Evolutionary conservation across 64 coral and sea anemone genomes (phyloP).

Genomic region (Trachythela sp.): DNA sequence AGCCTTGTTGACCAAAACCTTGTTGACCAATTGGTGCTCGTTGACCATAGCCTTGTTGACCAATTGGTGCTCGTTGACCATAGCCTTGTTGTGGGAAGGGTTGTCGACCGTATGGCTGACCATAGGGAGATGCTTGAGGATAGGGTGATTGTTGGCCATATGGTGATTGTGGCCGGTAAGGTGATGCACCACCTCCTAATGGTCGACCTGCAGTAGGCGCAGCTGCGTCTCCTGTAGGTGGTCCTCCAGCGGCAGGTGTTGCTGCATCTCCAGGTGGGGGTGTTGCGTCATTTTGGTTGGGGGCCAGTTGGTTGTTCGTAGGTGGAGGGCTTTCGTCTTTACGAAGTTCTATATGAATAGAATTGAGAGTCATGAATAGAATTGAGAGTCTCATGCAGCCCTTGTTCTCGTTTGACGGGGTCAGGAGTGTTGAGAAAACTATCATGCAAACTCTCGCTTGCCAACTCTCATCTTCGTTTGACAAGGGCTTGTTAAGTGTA

Average conservation of each 20-base stretch:
- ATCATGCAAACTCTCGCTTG: no score
- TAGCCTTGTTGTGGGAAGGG: neutral
- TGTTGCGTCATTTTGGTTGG: neutral
- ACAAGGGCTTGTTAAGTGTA: no score
- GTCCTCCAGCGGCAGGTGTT: neutral
- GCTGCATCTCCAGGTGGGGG: neutral
- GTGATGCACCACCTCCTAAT: neutral
- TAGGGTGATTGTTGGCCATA: neutral
- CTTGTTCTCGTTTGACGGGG: no score
- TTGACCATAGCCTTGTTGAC: slow-evolving; percentile 7
- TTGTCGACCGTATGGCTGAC: neutral
- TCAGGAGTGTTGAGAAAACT: no score
- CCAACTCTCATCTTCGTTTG: no score
- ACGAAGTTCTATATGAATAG: neutral
- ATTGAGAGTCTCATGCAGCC: no score
- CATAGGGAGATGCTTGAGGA: neutral
- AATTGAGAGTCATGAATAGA: no score
- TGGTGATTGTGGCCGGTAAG: neutral
- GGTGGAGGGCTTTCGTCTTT: slow-evolving; percentile 26
- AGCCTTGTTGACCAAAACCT: neutral
- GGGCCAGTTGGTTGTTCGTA: neutral
- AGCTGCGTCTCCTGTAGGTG: neutral
- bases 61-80: neutral
- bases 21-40: neutral
- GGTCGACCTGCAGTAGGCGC: neutral